Evolutionary conservation across 2,797 vertebrate genomes (phyloP).

Genomic region (Dendrocincla fuliginosa): DNA sequence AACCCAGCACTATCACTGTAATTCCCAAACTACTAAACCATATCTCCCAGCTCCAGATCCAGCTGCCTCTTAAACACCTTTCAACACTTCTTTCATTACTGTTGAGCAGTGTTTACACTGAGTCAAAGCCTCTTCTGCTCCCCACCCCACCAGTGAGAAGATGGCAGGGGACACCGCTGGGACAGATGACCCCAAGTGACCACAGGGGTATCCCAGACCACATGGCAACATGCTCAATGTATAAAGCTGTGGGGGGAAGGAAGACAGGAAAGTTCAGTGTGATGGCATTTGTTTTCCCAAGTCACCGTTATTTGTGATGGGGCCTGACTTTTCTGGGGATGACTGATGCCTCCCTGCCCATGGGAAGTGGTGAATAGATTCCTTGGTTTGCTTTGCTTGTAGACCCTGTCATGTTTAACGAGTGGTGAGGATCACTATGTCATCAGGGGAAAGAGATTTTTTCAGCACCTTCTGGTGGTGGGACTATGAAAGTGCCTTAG

Average conservation of each 20-base stretch:
- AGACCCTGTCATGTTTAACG: neutral
- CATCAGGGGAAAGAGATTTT: neutral
- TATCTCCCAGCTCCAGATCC: neutral
- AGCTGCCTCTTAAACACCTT: neutral
- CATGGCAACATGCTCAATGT: neutral
- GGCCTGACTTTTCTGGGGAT: neutral
- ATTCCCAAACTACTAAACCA: neutral
- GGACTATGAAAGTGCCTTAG: neutral
- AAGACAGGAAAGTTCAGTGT: neutral
- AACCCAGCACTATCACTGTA: neutral
- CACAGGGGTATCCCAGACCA: neutral
- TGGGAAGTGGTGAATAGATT: neutral
- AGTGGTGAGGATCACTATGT: neutral
- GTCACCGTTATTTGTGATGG: neutral
- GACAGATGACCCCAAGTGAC: neutral
- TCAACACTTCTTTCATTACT: accelerated
- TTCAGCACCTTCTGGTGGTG: neutral
- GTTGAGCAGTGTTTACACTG: neutral
- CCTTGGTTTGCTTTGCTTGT: neutral
- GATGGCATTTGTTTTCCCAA: neutral
- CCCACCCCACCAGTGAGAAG: neutral
- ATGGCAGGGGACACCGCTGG: neutral
- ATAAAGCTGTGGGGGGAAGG: neutral
- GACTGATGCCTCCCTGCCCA: neutral
- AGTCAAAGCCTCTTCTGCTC: neutral